Conservation (phyloP, 2,797 vertebrate genomes). For the Channallabes apus region DNA sequence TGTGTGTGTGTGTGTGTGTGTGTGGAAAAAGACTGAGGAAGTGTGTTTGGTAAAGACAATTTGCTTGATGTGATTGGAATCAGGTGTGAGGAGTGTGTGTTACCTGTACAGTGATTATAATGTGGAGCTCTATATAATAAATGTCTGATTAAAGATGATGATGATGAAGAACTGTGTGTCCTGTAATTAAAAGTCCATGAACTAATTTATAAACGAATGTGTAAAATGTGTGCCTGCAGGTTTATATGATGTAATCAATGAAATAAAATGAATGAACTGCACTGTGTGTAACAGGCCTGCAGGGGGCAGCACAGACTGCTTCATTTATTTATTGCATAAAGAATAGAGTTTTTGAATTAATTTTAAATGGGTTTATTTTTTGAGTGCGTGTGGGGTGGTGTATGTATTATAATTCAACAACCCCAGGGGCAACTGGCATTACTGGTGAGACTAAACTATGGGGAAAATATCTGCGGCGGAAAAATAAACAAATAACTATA, state of each 20-base stretch:
- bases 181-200: background rate
- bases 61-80: background rate
- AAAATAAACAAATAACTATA: too few species aligned
- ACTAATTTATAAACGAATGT: background rate
- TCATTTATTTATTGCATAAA: background rate
- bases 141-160: conserved; percentile 9
- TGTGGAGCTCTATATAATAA: background rate
- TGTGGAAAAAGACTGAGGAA: background rate
- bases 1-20: background rate
- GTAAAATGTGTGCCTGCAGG: too few species aligned
- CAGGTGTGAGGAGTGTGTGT: background rate
- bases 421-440: too few species aligned
- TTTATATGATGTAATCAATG: too few species aligned
- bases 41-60: background rate
- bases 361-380: too few species aligned
- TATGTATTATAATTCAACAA: too few species aligned
- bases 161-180: background rate
- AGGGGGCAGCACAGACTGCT: conserved; percentile 2
- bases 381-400: background rate
- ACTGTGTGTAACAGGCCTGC: background rate
- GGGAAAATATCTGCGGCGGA: too few species aligned
- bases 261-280: background rate
- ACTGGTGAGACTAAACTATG: too few species aligned
- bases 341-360: background rate
- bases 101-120: background rate